phyloP scores from a whole-genome alignment of 2,797 vertebrate genomes.

The Pelobates cultripes region DNA sequence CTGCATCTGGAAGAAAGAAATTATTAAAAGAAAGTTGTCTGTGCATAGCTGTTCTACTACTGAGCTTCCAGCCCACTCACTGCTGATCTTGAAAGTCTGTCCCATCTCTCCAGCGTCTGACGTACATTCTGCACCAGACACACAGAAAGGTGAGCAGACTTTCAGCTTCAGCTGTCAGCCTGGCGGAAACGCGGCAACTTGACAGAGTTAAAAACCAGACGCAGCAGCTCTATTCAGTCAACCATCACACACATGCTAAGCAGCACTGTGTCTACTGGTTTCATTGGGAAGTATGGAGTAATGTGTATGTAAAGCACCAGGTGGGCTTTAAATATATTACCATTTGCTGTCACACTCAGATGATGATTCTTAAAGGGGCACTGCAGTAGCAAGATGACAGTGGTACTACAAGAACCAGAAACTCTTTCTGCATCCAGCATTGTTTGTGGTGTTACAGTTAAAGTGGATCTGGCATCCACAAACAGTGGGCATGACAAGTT shows the following conservation, averaged over 20 bases:
- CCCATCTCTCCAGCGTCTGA: slow-evolving; percentile 39
- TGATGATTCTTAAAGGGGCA: too few species aligned
- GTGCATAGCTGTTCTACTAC: slow-evolving; percentile 29
- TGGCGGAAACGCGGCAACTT: slow-evolving; percentile 18
- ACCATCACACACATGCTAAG: slow-evolving; percentile 20
- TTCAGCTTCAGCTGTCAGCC: slow-evolving; percentile 38
- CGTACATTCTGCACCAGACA: slow-evolving; percentile 49
- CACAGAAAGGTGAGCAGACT: slow-evolving; percentile 44
- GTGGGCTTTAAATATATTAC: background rate
- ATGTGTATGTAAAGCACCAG: background rate
- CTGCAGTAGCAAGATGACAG: too few species aligned
- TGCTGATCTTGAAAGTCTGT: slow-evolving; percentile 35
- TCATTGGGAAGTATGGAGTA: background rate
- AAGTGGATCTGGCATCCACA: too few species aligned
- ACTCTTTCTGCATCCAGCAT: too few species aligned
- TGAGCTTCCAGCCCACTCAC: slow-evolving; percentile 32
- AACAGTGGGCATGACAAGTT: too few species aligned
- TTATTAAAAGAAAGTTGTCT: background rate
- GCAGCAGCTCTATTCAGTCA: slow-evolving; percentile 2
- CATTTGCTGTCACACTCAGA: too few species aligned
- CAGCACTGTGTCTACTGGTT: background rate
- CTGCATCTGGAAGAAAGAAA: slow-evolving; percentile 25
- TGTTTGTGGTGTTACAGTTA: too few species aligned
- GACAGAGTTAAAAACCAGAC: slow-evolving; percentile 31
- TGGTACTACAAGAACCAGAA: too few species aligned